Evolutionary conservation across 2,113 vertebrate species (phyloP).

Genomic region (Irena cyanogastra): DNA sequence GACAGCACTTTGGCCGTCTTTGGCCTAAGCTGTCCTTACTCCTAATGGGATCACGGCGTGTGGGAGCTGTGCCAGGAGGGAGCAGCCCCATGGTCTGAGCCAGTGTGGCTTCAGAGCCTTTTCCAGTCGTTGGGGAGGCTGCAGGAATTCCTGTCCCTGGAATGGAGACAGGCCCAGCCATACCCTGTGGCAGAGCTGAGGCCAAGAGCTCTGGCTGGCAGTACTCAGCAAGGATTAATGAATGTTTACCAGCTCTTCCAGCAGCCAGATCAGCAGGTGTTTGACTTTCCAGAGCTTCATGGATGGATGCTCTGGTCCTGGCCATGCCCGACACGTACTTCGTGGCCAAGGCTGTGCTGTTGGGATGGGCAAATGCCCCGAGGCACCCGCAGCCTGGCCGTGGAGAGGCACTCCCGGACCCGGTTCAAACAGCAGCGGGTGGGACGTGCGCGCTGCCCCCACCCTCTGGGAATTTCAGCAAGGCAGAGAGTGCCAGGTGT

Average conservation of each 20-base stretch:
- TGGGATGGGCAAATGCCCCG: not conserved
- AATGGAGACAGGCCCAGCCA: rapidly evolving
- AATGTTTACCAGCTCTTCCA: not conserved
- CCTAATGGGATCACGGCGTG: rapidly evolving
- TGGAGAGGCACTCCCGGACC: not conserved
- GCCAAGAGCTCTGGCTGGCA: not conserved
- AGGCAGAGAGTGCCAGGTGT: not conserved
- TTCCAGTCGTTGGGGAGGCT: not conserved
- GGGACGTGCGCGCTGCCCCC: rapidly evolving
- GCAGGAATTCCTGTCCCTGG: not conserved
- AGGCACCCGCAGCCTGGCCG: rapidly evolving
- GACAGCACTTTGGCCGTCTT: not conserved
- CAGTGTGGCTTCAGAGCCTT: not conserved
- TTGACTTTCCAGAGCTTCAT: not conserved
- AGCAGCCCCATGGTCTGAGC: not conserved
- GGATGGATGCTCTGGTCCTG: not conserved
- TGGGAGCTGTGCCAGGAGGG: not conserved
- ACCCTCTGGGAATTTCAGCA: rapidly evolving
- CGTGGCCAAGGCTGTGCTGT: not conserved
- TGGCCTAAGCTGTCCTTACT: not conserved
- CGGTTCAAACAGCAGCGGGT: not conserved
- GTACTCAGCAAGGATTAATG: not conserved
- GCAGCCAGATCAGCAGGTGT: not conserved
- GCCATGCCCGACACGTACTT: rapidly evolving
- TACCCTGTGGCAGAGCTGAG: rapidly evolving